phyloP scores from a whole-genome alignment of 2,888 invertebrate genomes.

The Eurois occulta region DNA sequence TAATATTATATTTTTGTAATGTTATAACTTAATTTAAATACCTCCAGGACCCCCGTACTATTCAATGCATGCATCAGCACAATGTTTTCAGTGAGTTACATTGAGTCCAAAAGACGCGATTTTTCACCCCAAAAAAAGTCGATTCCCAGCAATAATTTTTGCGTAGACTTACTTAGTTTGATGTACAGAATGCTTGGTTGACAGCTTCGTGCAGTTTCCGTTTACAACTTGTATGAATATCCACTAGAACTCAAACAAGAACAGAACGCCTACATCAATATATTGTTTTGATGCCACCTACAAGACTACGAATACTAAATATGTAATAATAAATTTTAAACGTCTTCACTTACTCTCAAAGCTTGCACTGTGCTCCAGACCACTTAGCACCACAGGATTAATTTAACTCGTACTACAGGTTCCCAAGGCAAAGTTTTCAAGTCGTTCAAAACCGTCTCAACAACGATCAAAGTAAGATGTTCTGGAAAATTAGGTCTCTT shows the following conservation, averaged over 20 bases:
- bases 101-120: too few relatives aligned
- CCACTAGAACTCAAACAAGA: background rate
- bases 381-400: conserved; percentile 15
- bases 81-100: too few relatives aligned
- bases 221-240: background rate
- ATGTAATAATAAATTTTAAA: background rate
- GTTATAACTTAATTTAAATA: too few relatives aligned
- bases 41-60: too few relatives aligned
- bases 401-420: conserved; percentile 36
- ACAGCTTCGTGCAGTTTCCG: background rate
- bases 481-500: conserved; percentile 27
- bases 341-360: background rate
- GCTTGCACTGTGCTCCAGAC: conserved; percentile 13
- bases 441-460: conserved; percentile 24
- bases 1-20: too few relatives aligned
- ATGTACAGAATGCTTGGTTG: too few relatives aligned
- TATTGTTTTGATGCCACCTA: background rate
- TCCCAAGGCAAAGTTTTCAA: conserved; percentile 36
- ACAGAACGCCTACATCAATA: background rate
- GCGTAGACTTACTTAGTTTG: too few relatives aligned
- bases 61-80: too few relatives aligned
- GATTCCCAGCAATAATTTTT: too few relatives aligned
- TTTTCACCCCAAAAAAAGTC: too few relatives aligned
- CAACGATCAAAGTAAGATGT: conserved; percentile 28
- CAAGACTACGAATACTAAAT: background rate